These are phyloP conservation scores for Callyntrura guangdongensis DNA, from an alignment of 2,888 invertebrate genomes.

Conservation along the genomic window DNA sequence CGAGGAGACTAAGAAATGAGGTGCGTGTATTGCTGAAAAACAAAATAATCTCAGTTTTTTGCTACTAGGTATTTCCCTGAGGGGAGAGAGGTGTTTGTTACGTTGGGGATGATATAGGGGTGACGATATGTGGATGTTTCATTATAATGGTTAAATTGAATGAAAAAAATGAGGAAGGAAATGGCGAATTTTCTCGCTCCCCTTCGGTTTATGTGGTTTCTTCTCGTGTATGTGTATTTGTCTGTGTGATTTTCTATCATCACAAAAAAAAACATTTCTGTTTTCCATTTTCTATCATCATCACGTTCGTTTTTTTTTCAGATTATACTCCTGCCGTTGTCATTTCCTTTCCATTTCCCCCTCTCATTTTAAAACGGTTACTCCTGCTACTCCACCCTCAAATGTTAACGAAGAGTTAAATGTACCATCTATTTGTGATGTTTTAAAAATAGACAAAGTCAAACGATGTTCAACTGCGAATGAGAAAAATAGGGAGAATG, in stretches of 20 bases:
- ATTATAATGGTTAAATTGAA: not conserved
- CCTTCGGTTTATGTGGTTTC: not conserved
- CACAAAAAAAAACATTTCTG: no score
- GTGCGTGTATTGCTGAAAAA: not conserved
- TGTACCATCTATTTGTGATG: no score
- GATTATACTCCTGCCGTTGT: not conserved
- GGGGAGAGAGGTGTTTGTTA: not conserved
- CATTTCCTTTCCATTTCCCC: not conserved
- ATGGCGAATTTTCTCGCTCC: not conserved
- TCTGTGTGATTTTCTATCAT: not conserved
- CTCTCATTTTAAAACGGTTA: not conserved
- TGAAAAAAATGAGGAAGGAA: constrained; percentile 7
- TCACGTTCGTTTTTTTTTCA: no score
- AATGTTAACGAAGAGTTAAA: not conserved
- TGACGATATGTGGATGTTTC: not conserved
- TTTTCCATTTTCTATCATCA: not conserved
- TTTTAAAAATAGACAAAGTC: no score
- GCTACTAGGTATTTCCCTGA: not conserved
- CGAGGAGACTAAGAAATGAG: not conserved
- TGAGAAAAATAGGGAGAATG: no score
- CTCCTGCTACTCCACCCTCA: not conserved
- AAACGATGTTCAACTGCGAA: no score
- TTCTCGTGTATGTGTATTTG: not conserved
- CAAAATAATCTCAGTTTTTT: not conserved
- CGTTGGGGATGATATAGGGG: not conserved